phyloP scores from a whole-genome alignment of 2,113 vertebrate genomes.

The Reinhardtius hippoglossoides region DNA sequence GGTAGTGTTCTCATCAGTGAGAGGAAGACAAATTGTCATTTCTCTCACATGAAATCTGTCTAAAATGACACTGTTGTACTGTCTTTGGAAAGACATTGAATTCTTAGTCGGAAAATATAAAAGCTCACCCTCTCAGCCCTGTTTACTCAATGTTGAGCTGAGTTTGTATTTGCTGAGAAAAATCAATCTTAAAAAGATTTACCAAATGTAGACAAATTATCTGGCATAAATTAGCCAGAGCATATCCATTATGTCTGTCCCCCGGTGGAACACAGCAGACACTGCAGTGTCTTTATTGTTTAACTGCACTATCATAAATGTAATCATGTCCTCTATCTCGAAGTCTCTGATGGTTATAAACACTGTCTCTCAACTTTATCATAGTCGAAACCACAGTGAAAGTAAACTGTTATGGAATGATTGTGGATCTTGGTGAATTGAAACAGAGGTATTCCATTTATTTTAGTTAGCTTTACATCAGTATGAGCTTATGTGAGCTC shows the following conservation, averaged over 20 bases:
- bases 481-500: slow-evolving; percentile 41
- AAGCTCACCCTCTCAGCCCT: slow-evolving; percentile 30
- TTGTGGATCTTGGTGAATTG: slow-evolving; percentile 5
- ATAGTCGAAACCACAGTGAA: background rate
- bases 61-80: slow-evolving; percentile 33
- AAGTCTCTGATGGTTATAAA: slow-evolving; percentile 63
- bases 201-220: slow-evolving; percentile 74
- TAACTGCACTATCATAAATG: slow-evolving; percentile 73
- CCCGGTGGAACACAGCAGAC: slow-evolving; percentile 58
- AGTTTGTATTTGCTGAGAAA: slow-evolving; percentile 64
- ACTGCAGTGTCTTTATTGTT: slow-evolving; percentile 72
- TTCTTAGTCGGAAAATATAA: slow-evolving; percentile 54
- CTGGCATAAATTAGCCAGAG: slow-evolving; percentile 71
- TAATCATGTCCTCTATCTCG: slow-evolving; percentile 75
- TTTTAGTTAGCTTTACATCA: slow-evolving; percentile 55
- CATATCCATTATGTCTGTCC: slow-evolving; percentile 70
- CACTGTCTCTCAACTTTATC: slow-evolving; percentile 44
- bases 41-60: slow-evolving; percentile 42
- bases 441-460: slow-evolving; percentile 32
- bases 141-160: slow-evolving; percentile 62
- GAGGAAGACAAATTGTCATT: slow-evolving; percentile 29
- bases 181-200: slow-evolving; percentile 75
- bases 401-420: slow-evolving; percentile 22
- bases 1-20: background rate
- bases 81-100: slow-evolving; percentile 31